Conservation (phyloP, 1,140 invertebrate species). For the fruit fly (Drosophila melanogaster) region Release_6_plus_ISO1_MT NT_037436.4:23029501-23030000, state of each 20-base stretch:
- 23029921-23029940: constrained; percentile 93
- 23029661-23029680: not conserved
- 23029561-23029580: not conserved
- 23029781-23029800: constrained; percentile 22
- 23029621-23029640: not conserved
- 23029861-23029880: constrained; percentile 85
- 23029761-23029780: constrained; percentile 33
- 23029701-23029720: not conserved
- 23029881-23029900: constrained; percentile 97
- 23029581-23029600: not conserved
- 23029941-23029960: constrained; percentile 17
- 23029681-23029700: not conserved
- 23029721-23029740: constrained; percentile 12
- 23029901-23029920: constrained; percentile 95
- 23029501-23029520: not conserved
- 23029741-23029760: constrained; percentile 50
- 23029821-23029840: constrained; percentile 71
- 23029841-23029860: constrained; percentile 84
- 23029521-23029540: not conserved
- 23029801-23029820: constrained; percentile 56
- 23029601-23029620: not conserved
- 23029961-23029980: not conserved
- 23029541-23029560: not conserved
- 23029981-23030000: not conserved
- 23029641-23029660: not conserved